phyloP scores from a whole-genome alignment of 2,113 vertebrate species.

The Catagonus wagneri region DNA sequence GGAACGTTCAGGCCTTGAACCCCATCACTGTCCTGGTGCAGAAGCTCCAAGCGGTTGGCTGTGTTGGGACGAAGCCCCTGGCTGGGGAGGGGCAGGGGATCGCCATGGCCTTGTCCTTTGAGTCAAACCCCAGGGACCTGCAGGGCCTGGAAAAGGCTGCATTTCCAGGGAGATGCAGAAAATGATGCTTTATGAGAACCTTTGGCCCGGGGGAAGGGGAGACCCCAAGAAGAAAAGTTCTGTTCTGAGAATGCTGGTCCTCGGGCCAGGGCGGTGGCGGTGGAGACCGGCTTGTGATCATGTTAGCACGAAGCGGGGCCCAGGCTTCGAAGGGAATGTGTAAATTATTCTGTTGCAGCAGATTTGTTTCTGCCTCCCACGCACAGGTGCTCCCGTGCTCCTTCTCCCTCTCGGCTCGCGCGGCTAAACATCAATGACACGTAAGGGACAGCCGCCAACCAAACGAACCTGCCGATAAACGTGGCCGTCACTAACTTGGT shows the following conservation, averaged over 20 bases:
- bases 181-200: background rate
- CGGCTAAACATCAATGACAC: constrained; percentile 69
- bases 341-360: constrained; percentile 69
- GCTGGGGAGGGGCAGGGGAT: background rate
- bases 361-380: constrained; percentile 70
- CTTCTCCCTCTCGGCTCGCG: constrained; percentile 70
- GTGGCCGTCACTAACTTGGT: constrained; percentile 10
- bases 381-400: constrained; percentile 62
- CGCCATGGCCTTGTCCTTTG: constrained; percentile 12
- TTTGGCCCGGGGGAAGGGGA: constrained; percentile 5
- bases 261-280: constrained; percentile 9
- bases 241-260: constrained; percentile 40
- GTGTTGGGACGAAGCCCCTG: background rate
- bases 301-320: constrained; percentile 50
- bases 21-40: background rate
- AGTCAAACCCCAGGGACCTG: constrained; percentile 52
- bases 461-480: constrained; percentile 4
- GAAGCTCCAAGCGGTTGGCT: background rate
- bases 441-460: constrained; percentile 69
- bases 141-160: constrained; percentile 58
- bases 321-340: constrained; percentile 16
- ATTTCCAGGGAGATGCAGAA: constrained; percentile 55
- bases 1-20: background rate
- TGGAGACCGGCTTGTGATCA: constrained; percentile 63
- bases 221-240: background rate